Evolutionary conservation across 2,797 vertebrate species (phyloP), one percentile per base, ranked within the genome.

Genomic region (Diceros bicornis): DNA sequence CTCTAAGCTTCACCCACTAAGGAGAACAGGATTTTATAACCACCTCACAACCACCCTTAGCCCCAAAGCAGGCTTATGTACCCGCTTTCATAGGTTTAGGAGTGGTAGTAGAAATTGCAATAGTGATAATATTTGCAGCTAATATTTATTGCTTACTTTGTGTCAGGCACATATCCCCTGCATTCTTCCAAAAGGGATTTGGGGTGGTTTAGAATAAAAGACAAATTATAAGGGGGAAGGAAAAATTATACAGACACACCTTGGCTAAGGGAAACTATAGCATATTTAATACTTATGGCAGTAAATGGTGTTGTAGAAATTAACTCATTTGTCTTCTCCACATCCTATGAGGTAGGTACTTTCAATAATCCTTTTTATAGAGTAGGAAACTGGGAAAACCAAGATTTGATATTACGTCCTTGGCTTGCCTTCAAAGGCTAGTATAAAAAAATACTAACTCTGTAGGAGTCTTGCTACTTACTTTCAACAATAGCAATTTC

Each of bases 401-500:
- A 92, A 90, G 34, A 74, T 87, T 86, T 92, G 59, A 85, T 79
- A 69, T 75, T 69, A 85, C 1, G 6, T 66, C 21, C 37, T 84
- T 83, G 66, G 66, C 34, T 90, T 94, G 85, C 71, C 78, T 94
- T 94, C 72, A 82, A 68, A 87, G 87, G 44, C 11, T 59, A 90
- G 59, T 57, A 37, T 29, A 41, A n/a, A 50, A 55, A 34, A 41
- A 41, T 12, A 16, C 61, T 1, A 72, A 64, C 47, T 62, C 4
- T 32, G 14, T 66, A 37, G 41, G 81, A 66, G 7, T 47, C 88
- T 84, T 32, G 74, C 21, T 82, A 64, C 8, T 72, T 57, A 94
- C 7, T 96, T 96, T 84, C 6, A 69, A 83, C 44, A 89, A 83
- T 6, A 96, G 59, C 27, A 84, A 96, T 83, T 95, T 94, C 23